Conservation (phyloP, 2,113 vertebrate species). For the Dicerorhinus sumatrensis region DNA sequence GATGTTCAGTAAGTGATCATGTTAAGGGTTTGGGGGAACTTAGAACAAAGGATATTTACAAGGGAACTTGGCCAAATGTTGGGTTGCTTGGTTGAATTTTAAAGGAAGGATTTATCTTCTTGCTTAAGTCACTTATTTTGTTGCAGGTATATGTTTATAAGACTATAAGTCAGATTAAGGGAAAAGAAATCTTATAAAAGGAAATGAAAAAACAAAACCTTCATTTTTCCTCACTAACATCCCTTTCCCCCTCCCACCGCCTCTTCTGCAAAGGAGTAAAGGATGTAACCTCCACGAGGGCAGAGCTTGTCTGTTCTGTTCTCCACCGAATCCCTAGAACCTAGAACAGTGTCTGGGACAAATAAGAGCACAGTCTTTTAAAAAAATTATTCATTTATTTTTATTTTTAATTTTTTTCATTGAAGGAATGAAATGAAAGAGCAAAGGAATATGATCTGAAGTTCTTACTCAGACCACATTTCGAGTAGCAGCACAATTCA, state of each 20-base stretch:
- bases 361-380: background rate
- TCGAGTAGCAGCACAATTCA: background rate
- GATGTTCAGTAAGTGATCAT: background rate
- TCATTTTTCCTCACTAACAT: background rate
- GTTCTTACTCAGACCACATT: background rate
- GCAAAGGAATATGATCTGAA: background rate
- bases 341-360: background rate
- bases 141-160: background rate
- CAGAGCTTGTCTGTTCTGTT: background rate
- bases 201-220: background rate
- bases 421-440: background rate
- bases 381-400: background rate
- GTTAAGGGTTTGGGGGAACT: background rate
- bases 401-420: background rate
- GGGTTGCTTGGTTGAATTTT: background rate
- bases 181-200: background rate
- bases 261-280: background rate
- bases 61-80: background rate
- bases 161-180: background rate
- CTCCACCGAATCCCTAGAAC: background rate
- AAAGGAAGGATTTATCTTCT: background rate
- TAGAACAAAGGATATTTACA: background rate
- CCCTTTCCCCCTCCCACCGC: rapidly evolving
- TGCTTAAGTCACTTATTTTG: background rate
- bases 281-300: background rate